Evolutionary conservation across 1,140 invertebrate species (phyloP).

Genomic region (Dermatophagoides farinae): DNA sequence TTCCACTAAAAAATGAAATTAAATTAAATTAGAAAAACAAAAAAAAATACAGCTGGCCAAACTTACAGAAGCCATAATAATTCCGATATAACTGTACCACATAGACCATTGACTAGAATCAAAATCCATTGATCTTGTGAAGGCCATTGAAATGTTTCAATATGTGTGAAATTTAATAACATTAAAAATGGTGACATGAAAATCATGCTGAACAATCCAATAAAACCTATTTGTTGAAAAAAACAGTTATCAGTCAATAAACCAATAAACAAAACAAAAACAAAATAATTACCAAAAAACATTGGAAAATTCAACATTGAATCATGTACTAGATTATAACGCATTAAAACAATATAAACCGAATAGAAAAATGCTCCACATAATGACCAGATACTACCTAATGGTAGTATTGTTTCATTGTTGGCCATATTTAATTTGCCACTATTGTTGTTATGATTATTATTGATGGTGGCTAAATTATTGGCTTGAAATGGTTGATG

Average conservation of each 20-base stretch:
- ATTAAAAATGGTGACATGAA: conserved; percentile 69
- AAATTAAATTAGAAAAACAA: conserved; percentile 1
- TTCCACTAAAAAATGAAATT: conserved; percentile 40
- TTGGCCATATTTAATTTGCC: neutral
- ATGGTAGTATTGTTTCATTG: conserved; percentile 30
- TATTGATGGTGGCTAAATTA: neutral
- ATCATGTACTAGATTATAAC: conserved; percentile 57
- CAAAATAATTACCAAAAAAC: conserved; percentile 56
- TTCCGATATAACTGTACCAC: conserved; percentile 65
- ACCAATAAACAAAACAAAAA: conserved; percentile 3
- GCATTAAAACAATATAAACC: conserved; percentile 55
- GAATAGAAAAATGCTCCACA: conserved; percentile 65
- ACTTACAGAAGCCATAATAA: conserved; percentile 65
- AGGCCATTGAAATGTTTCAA: conserved; percentile 62
- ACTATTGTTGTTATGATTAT: neutral
- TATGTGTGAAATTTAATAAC: conserved; percentile 49
- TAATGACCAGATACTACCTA: conserved; percentile 49
- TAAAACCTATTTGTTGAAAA: conserved; percentile 42
- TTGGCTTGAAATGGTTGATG: neutral
- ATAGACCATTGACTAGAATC: conserved; percentile 57
- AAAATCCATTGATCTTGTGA: conserved; percentile 49
- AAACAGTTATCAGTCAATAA: neutral
- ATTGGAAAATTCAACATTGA: conserved; percentile 69
- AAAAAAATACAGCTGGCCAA: conserved; percentile 7
- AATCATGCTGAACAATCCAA: conserved; percentile 58